A percentile compares a stretch with the other conserved stretches of the same genome.
phyloP scores from a whole-genome alignment of 2,797 vertebrate species.

The Todus mexicanus region DNA sequence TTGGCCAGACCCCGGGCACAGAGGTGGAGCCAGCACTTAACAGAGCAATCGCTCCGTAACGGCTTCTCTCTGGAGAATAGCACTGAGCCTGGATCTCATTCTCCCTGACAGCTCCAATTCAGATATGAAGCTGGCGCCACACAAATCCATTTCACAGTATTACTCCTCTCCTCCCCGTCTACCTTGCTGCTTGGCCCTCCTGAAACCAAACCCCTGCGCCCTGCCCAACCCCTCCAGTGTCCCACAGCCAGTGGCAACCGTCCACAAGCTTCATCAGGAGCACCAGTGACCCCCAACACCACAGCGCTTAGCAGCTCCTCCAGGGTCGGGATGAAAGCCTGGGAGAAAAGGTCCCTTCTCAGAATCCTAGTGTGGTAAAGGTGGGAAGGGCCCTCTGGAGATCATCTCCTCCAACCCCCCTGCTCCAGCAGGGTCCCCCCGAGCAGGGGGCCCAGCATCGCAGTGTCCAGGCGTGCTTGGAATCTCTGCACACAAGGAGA shows the following conservation, averaged over 20 bases:
- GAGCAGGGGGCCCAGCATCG: not conserved
- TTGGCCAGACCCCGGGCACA: not conserved
- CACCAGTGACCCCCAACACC: not conserved
- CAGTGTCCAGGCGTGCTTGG: not conserved
- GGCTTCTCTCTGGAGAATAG: not conserved
- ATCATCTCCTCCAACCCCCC: not conserved
- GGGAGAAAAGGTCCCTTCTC: not conserved
- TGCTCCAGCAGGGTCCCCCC: not conserved
- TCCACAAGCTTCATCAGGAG: not conserved
- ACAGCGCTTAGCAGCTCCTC: not conserved
- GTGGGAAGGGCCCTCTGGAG: not conserved
- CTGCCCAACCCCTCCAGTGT: not conserved
- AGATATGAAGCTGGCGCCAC: slow-evolving; percentile 7
- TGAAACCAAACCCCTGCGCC: not conserved
- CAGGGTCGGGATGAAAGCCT: not conserved
- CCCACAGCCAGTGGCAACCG: not conserved
- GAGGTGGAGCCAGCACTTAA: not conserved
- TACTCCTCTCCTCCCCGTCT: not conserved
- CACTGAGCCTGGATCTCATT: not conserved
- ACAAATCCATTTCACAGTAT: not conserved
- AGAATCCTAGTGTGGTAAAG: not conserved
- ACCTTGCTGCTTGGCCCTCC: not conserved
- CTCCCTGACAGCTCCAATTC: slow-evolving; percentile 25
- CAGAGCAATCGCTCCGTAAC: not conserved
- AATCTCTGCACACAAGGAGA: not conserved